Evolutionary conservation across 2,888 invertebrate genomes (phyloP).

Genomic region (Acanthacorydalis orientalis): DNA sequence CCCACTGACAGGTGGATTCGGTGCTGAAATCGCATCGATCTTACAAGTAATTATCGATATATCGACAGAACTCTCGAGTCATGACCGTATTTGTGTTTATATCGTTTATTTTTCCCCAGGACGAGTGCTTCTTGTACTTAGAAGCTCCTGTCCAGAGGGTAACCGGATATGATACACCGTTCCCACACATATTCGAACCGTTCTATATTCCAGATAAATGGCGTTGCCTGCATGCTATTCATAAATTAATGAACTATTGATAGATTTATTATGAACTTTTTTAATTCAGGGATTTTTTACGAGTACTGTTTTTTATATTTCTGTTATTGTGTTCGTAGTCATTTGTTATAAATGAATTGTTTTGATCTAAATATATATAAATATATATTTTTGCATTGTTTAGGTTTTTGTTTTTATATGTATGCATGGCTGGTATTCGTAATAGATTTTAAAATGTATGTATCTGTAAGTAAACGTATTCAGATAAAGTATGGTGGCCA

Average conservation of each 20-base stretch:
- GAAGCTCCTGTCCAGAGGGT: conserved; percentile 85
- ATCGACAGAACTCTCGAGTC: too few species aligned
- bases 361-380: too few species aligned
- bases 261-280: not conserved
- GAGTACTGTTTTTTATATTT: too few species aligned
- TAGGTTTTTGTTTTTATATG: too few species aligned
- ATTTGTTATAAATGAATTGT: too few species aligned
- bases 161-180: conserved; percentile 94
- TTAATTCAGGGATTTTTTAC: not conserved
- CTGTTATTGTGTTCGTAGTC: too few species aligned
- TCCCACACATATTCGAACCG: conserved; percentile 90
- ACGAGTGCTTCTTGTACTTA: conserved; percentile 84
- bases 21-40: conserved; percentile 84
- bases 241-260: conserved; percentile 57
- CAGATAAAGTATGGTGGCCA: too few species aligned
- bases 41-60: conserved; percentile 53
- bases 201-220: conserved; percentile 92
- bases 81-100: too few species aligned
- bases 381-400: too few species aligned
- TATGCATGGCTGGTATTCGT: too few species aligned
- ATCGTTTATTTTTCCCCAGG: conserved; percentile 33
- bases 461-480: too few species aligned
- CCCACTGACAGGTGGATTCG: conserved; percentile 88
- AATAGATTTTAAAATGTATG: too few species aligned
- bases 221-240: conserved; percentile 73